Conservation (phyloP, 2,888 invertebrate genomes). For the Pinctada fucata region DNA sequence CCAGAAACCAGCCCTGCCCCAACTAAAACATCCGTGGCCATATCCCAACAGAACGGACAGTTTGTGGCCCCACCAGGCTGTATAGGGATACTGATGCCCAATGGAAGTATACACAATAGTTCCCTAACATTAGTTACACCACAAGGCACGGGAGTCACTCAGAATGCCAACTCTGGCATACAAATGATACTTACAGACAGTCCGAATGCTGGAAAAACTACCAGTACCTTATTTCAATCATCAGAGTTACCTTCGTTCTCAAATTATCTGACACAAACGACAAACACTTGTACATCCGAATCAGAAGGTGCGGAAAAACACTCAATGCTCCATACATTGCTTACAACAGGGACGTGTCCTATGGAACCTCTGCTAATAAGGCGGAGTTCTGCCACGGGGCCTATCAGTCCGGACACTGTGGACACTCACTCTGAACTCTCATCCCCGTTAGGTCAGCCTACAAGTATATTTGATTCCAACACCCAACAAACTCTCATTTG, state of each 20-base stretch:
- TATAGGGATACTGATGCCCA: background rate
- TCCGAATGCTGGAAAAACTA: background rate
- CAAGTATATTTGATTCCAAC: slow-evolving; percentile 50
- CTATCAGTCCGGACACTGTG: slow-evolving; percentile 30
- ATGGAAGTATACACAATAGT: background rate
- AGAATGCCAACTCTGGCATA: background rate
- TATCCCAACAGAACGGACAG: background rate
- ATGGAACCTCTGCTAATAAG: background rate
- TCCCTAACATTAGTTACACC: background rate
- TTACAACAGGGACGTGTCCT: slow-evolving; percentile 34
- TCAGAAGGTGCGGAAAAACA: slow-evolving; percentile 31
- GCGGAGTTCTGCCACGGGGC: slow-evolving; percentile 42
- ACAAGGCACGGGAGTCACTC: background rate
- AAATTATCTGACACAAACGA: background rate
- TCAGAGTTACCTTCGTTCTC: slow-evolving; percentile 1
- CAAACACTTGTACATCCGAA: background rate
- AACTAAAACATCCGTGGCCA: background rate
- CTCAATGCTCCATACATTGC: slow-evolving; percentile 43
- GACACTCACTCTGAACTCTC: slow-evolving; percentile 43
- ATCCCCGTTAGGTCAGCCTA: slow-evolving; percentile 36
- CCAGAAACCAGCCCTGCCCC: background rate
- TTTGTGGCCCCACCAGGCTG: background rate
- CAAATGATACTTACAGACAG: background rate
- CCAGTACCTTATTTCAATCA: background rate
- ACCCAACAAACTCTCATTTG: slow-evolving; percentile 64